Percentiles rank a stretch among this genome's conserved stretches.
phyloP scores from a whole-genome alignment of 2,113 vertebrate species.

The Proteles cristata region DNA sequence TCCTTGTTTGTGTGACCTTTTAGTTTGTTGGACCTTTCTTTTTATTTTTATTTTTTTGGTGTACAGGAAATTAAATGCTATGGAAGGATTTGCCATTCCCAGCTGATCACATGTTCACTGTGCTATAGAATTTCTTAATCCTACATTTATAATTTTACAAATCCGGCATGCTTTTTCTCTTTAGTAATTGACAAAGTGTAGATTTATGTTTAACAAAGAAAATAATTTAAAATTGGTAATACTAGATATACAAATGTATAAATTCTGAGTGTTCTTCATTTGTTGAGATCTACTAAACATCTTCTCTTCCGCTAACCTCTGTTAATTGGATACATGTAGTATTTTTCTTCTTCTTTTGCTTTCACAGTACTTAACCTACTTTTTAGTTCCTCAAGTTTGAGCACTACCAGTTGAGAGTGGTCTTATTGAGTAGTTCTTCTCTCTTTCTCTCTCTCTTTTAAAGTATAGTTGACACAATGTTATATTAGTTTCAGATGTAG shows the following conservation, averaged over 20 bases:
- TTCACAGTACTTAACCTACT: not conserved
- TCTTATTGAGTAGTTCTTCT: not conserved
- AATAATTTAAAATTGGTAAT: constrained; percentile 6
- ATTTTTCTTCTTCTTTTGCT: not conserved
- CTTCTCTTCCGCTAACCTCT: not conserved
- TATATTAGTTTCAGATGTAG: not conserved
- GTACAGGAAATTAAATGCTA: constrained; percentile 73
- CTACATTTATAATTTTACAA: constrained; percentile 42
- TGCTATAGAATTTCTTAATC: constrained; percentile 32
- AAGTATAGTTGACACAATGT: not conserved
- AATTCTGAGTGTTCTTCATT: constrained; percentile 23
- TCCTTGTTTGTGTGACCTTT: constrained; percentile 71
- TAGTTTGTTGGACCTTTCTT: constrained; percentile 67
- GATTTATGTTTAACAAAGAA: constrained; percentile 41
- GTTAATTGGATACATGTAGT: not conserved
- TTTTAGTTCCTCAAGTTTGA: not conserved
- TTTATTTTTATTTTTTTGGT: constrained; percentile 42
- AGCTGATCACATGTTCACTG: constrained; percentile 12
- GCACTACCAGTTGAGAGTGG: not conserved
- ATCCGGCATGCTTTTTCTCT: constrained; percentile 24
- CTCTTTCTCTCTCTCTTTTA: not conserved
- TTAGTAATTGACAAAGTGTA: not conserved
- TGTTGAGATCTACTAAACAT: not conserved
- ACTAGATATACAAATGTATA: not conserved
- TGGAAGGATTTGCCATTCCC: constrained; percentile 62